These are phyloP conservation scores for Thaumatotibia leucotreta DNA, from an alignment of 1,140 invertebrate species.

Conservation along the genomic window DNA sequence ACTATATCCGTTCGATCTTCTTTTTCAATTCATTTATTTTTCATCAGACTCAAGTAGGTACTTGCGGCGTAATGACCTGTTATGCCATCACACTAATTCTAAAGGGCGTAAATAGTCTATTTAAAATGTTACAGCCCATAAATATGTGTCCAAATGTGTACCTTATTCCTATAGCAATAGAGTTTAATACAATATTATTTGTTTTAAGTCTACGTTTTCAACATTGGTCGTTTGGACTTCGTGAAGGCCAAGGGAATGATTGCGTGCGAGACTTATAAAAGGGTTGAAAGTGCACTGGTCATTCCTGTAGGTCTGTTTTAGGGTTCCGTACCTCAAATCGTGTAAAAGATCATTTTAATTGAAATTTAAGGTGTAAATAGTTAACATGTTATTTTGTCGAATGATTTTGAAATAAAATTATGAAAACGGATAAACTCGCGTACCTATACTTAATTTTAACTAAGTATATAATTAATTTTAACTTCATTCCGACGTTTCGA, in stretches of 20 bases:
- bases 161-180: background rate
- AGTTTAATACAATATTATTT: background rate
- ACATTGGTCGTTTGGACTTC: background rate
- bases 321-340: no score
- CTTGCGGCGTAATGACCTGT: constrained; percentile 24
- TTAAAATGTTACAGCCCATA: background rate
- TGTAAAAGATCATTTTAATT: no score
- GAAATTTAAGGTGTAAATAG: no score
- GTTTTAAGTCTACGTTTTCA: background rate
- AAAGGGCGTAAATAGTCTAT: background rate
- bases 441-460: no score
- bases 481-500: no score
- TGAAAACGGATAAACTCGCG: no score
- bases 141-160: background rate
- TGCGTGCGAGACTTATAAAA: background rate
- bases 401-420: no score
- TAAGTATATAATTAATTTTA: no score
- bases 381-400: no score
- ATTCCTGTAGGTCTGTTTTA: background rate
- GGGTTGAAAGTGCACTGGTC: background rate
- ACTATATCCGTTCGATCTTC: no score
- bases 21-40: constrained; percentile 56
- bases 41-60: constrained; percentile 46
- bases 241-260: background rate
- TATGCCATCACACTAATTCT: background rate